phyloP scores from a whole-genome alignment of 2,797 vertebrate species.

The Passerculus sandwichensis region DNA sequence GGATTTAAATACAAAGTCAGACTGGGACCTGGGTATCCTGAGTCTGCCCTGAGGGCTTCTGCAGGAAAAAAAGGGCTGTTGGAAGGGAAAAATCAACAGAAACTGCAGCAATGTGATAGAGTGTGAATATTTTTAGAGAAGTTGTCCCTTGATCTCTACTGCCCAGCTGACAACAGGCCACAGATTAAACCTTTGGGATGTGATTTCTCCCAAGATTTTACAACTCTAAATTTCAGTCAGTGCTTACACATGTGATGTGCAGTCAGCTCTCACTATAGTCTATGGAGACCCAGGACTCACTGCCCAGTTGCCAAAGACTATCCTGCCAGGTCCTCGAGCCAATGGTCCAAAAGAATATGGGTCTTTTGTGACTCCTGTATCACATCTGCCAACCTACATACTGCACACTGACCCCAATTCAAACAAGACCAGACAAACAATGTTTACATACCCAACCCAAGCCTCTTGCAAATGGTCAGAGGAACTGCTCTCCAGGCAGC shows the following conservation, averaged over 20 bases:
- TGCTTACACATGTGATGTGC: neutral
- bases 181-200: neutral
- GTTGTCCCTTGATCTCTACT: neutral
- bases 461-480: neutral
- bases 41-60: neutral
- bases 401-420: neutral
- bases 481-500: neutral
- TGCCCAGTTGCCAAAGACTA: neutral
- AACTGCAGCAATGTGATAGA: neutral
- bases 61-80: neutral
- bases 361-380: neutral
- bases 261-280: neutral
- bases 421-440: neutral
- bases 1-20: slow-evolving; percentile 17
- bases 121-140: neutral
- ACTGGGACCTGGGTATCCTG: neutral
- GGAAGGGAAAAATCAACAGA: neutral
- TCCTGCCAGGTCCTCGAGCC: neutral
- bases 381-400: neutral
- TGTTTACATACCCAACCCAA: neutral
- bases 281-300: neutral
- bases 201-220: neutral
- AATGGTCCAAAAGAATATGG: neutral
- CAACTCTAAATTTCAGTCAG: neutral
- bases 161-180: neutral